phyloP scores from a whole-genome alignment of 2,888 invertebrate genomes.

The Eupeodes latifasciatus region DNA sequence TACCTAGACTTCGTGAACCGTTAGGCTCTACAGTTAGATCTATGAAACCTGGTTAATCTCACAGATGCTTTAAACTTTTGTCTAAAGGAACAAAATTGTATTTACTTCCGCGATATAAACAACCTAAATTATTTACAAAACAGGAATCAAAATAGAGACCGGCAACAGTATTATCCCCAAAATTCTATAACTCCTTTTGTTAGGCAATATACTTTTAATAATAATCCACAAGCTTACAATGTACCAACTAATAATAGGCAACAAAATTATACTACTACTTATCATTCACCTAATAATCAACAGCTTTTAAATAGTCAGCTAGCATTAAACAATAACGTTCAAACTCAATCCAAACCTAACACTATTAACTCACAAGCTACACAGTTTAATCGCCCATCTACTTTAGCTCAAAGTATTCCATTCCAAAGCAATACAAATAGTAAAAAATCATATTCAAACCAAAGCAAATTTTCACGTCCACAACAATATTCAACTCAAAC shows the following conservation, averaged over 20 bases:
- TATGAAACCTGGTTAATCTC: constrained; percentile 74
- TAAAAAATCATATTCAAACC: constrained; percentile 1
- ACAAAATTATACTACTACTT: background rate
- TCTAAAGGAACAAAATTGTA: constrained; percentile 71
- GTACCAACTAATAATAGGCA: background rate
- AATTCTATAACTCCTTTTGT: background rate
- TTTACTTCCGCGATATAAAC: constrained; percentile 45
- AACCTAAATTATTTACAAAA: background rate
- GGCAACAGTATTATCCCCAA: background rate
- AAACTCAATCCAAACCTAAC: background rate
- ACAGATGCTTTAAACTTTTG: constrained; percentile 70
- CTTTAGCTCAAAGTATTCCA: constrained; percentile 4
- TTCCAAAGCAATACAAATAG: background rate
- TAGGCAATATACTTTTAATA: constrained; percentile 28
- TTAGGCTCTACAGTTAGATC: constrained; percentile 75
- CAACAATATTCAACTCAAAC: constrained; percentile 2
- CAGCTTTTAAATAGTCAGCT: background rate
- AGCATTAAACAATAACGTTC: background rate
- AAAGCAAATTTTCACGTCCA: background rate
- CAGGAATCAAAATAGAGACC: background rate
- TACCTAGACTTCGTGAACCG: constrained; percentile 73
- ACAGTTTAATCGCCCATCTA: background rate
- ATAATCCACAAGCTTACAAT: constrained; percentile 4
- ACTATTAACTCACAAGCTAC: background rate
- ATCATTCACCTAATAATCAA: background rate